Evolutionary conservation across 2,113 vertebrate species (phyloP), one percentile per base, ranked within the genome.

Genomic region (Upupa epops): DNA sequence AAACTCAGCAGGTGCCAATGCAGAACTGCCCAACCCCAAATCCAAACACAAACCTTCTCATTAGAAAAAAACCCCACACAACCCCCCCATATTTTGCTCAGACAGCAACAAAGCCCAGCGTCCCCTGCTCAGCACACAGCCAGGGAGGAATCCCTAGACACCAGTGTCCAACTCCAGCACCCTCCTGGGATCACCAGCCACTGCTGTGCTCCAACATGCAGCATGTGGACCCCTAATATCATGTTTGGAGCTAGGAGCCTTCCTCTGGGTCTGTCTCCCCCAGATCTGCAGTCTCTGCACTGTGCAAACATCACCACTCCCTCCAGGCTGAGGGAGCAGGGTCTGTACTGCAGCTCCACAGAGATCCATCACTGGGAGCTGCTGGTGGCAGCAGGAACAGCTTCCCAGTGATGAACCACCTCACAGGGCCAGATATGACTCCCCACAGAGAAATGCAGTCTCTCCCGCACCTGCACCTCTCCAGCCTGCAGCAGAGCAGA

Each of bases 181-280:
- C 69, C 17, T 48, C 55, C 32, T 0, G 0, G 63, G 9, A 11
- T 36, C 51, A 28, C 42, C 4, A 3, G 20, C 29, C 3, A 1
- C 20, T 3, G 13, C 32, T 48, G n/a, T 17, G 55, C 58, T 82
- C 71, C 52, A 34, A 24, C 32, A 36, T 11, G 11, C 46, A 31
- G 52, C 8, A 2, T 1, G 4, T 2, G 11, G 29, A 21, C 65
- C 65, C 46, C 9, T 3, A 2, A 2, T 7, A 1, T 0, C 13
- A 25, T 18, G 7, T 59, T 37, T 37, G 71, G 46, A 72, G 34
- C 34, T 17, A 16, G 29, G 17, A 73, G 8, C 26, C 12, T 34
- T 49, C 42, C 37, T 46, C 24, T 1, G 4, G 32, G 7, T 55
- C 72, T 22, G 5, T 17, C 34, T 26, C 19, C 21, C 54, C 29